Percentiles rank a stretch among this genome's conserved stretches.
phyloP scores from a whole-genome alignment of 2,113 vertebrate genomes.

The Pterophyllum scalare region DNA sequence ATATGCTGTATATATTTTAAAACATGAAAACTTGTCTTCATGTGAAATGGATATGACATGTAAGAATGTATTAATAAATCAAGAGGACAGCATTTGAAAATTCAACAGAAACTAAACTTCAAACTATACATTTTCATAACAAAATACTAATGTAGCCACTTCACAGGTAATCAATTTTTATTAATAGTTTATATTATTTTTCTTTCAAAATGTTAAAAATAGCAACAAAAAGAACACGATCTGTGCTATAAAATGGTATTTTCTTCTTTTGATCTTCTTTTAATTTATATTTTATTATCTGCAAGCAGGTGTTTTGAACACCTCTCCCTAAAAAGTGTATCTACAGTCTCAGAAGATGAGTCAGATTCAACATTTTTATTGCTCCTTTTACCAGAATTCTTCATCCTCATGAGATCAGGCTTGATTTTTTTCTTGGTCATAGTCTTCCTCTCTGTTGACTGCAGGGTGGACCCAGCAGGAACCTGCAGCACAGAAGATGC shows the following conservation, averaged over 20 bases:
- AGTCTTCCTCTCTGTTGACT: background rate
- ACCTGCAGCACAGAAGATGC: background rate
- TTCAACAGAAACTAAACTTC: background rate
- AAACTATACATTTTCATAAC: too few relatives aligned
- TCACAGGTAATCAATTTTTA: background rate
- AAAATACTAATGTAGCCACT: background rate
- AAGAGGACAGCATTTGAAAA: background rate
- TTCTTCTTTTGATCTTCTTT: background rate
- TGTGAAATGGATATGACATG: background rate
- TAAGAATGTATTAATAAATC: background rate
- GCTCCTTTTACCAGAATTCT: background rate
- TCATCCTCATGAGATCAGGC: background rate
- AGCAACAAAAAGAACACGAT: background rate
- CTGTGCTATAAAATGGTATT: background rate
- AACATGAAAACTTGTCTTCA: rapidly evolving
- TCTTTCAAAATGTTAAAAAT: background rate
- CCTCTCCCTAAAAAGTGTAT: background rate
- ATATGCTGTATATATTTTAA: too few relatives aligned
- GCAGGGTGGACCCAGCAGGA: background rate
- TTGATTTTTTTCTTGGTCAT: background rate
- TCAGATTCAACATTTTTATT: background rate
- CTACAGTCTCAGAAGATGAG: background rate
- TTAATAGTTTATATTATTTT: background rate
- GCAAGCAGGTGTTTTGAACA: background rate
- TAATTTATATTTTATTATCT: slow-evolving; percentile 12